A percentile compares a stretch with the other conserved stretches of the same genome.
Evolutionary conservation across 2,113 vertebrate genomes (phyloP).

Genomic region (Dicaeum eximium): DNA sequence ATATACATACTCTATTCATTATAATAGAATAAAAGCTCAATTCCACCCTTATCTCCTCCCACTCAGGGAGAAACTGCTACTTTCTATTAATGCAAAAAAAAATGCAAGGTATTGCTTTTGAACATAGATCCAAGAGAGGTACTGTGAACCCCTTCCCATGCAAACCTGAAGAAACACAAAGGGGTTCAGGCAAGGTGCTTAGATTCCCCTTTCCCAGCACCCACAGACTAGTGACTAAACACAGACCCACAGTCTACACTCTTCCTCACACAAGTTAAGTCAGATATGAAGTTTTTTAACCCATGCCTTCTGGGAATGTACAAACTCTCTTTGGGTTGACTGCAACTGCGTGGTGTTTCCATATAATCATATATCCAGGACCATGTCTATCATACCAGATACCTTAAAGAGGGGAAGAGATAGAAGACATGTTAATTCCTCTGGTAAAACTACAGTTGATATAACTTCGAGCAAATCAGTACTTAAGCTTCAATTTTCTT

Average conservation of each 20-base stretch:
- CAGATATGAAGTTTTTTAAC: neutral
- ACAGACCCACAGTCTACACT: neutral
- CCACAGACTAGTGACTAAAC: neutral
- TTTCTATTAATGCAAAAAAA: neutral
- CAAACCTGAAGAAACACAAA: neutral
- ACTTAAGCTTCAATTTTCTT: neutral
- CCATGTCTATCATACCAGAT: neutral
- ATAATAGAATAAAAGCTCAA: neutral
- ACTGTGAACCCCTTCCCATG: neutral
- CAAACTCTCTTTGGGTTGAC: neutral
- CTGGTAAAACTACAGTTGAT: neutral
- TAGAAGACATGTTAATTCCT: neutral
- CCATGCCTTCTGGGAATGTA: fast-evolving
- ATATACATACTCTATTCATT: neutral
- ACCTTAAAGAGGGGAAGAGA: neutral
- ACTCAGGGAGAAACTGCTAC: neutral
- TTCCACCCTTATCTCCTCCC: neutral
- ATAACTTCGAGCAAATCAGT: neutral
- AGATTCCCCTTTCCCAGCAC: neutral
- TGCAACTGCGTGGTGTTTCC: neutral
- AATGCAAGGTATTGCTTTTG: neutral
- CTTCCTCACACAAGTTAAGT: neutral
- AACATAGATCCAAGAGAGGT: neutral
- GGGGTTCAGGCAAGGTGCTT: neutral
- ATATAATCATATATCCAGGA: neutral